Percentiles rank a stretch among this genome's conserved stretches.
Evolutionary conservation across 2,888 invertebrate genomes (phyloP).

Genomic region (Gonocerus acuteangulatus): DNA sequence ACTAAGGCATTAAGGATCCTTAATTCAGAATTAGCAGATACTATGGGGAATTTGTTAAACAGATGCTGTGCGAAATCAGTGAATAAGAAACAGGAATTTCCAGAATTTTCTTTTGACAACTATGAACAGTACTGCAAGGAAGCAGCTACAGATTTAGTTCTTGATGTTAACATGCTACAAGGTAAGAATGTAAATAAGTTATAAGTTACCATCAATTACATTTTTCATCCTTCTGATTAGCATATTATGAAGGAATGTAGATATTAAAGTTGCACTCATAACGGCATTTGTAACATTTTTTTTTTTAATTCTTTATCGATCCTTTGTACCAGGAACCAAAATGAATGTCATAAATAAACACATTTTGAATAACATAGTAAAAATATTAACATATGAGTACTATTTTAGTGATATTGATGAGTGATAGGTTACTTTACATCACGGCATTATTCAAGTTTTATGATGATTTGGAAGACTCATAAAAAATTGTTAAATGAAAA

Average conservation of each 20-base stretch:
- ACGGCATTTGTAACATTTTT: not conserved
- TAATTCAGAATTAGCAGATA: slow-evolving; percentile 86
- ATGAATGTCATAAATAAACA: too few relatives aligned
- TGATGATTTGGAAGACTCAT: too few relatives aligned
- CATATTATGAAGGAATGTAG: too few relatives aligned
- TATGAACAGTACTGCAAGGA: slow-evolving; percentile 41
- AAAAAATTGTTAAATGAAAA: too few relatives aligned
- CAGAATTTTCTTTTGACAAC: slow-evolving; percentile 49
- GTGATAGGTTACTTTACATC: too few relatives aligned
- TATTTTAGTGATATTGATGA: too few relatives aligned
- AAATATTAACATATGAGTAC: too few relatives aligned
- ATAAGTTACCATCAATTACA: not conserved
- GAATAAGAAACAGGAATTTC: slow-evolving; percentile 71
- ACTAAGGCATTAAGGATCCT: slow-evolving; percentile 63
- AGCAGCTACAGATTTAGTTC: slow-evolving; percentile 46
- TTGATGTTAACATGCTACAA: slow-evolving; percentile 51
- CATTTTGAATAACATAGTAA: too few relatives aligned
- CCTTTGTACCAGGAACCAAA: not conserved
- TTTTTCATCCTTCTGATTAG: not conserved
- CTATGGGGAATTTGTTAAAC: slow-evolving; percentile 80
- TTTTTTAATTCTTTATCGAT: too few relatives aligned
- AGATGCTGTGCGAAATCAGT: slow-evolving; percentile 68
- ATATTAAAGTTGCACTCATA: too few relatives aligned
- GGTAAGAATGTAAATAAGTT: slow-evolving; percentile 45
- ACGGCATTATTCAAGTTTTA: too few relatives aligned